Base-by-base conservation (phyloP, 2,888 invertebrate species). In the Heliconius ismenius region DNA sequence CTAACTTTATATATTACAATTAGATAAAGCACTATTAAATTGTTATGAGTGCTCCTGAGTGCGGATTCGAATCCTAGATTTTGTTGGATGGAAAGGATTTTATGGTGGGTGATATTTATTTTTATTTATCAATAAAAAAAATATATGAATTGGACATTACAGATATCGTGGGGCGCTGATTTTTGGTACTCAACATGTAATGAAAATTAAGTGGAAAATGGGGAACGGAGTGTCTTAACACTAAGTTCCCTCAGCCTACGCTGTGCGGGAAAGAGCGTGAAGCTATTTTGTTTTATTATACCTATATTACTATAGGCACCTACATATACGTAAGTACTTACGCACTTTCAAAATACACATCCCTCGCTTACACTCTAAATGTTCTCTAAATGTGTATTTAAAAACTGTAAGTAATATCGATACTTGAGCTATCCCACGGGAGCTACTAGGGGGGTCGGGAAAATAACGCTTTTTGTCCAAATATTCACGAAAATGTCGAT, bases 1-100 rank as follows among this genome's bases (percentile, higher is more conserved):
- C 60, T 73, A 73, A 73, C 62, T 73, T 73, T 62, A 39, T 39
- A 43, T 26, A 73, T 73, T 73, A 73, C 73, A 73, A 73, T 73
- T 73, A 63, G 39, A 36, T 73, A 60, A 73, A 21, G 26, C 73
- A 24, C 26, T 63, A 43, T 73, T 62, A 62, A 62, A 73, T 28
- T 24, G 73, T 24, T 36, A 72, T 21, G 26, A 62, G 60, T 63
- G 39, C 28, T 43, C 24, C 7, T 24, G 11, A 32, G 32, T 54
- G 11, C 28, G 32, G 39, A 15, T 39, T 67, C 65, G 36, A 65
- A 65, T 65, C 15, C 15, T 4, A 26, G 26, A 28, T 26, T 26
- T 15, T 28, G 15, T 28, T 62, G 58, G n/a, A 21, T 62, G 13
- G 24, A 28, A 15, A 15, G 26, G 15, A 13, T 26, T 26, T 26